Percentiles rank a stretch among this genome's conserved stretches.
Evolutionary conservation across 2,888 invertebrate genomes (phyloP).

Genomic region (Drosophila demipolita): DNA sequence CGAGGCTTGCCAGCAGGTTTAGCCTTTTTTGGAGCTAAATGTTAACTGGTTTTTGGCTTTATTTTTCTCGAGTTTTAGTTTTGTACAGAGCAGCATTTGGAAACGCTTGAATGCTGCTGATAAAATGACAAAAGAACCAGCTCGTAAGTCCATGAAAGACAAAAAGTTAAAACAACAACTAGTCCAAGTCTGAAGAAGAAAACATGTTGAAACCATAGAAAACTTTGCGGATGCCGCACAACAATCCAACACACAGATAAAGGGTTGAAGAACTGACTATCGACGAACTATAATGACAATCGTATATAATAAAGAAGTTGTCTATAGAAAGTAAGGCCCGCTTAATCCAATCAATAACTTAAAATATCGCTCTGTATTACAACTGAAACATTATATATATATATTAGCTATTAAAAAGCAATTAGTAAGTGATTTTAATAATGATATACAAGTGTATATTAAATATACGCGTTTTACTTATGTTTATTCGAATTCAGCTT

Average conservation of each 20-base stretch:
- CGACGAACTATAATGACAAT: not conserved
- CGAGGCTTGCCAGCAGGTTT: conserved; percentile 46
- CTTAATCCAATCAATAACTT: not conserved
- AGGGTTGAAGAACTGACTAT: not conserved
- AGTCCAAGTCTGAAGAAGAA: conserved; percentile 25
- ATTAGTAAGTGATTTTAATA: not conserved
- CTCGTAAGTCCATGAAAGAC: conserved; percentile 10
- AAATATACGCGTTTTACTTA: not conserved
- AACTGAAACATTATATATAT: not conserved
- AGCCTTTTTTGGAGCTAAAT: conserved; percentile 77
- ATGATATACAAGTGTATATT: not conserved
- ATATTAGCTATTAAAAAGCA: not conserved
- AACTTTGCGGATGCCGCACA: conserved; percentile 25
- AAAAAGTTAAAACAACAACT: conserved; percentile 33
- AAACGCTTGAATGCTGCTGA: conserved; percentile 49
- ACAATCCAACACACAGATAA: conserved; percentile 2
- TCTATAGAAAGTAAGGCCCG: not conserved
- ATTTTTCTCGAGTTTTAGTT: conserved; percentile 23
- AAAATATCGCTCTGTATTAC: not conserved
- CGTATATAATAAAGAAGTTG: not conserved
- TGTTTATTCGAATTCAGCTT: not conserved
- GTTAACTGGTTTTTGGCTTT: conserved; percentile 74
- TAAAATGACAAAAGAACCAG: conserved; percentile 55
- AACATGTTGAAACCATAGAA: conserved; percentile 36
- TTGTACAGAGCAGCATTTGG: conserved; percentile 38